These are phyloP conservation scores for Leucosticte australis DNA, from an alignment of 2,113 vertebrate genomes.

Conservation along the genomic window DNA sequence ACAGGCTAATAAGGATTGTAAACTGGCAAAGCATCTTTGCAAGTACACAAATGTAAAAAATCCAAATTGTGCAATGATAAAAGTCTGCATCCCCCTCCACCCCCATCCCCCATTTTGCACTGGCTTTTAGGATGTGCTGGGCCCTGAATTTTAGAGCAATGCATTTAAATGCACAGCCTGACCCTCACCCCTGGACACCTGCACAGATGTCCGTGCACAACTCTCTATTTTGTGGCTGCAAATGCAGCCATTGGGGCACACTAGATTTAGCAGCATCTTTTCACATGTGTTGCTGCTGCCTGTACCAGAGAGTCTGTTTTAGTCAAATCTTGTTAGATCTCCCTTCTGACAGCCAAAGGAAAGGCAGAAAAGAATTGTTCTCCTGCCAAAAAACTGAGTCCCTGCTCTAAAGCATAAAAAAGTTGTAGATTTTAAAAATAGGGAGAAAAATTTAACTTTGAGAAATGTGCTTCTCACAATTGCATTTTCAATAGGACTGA, in stretches of 20 bases:
- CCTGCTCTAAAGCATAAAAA: not conserved
- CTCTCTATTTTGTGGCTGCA: not conserved
- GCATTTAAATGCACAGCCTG: not conserved
- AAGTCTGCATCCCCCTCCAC: not conserved
- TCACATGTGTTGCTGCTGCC: not conserved
- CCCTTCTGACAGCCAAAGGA: constrained; percentile 13
- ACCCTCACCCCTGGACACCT: not conserved
- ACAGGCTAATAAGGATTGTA: not conserved
- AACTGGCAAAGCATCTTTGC: not conserved
- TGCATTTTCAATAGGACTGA: not conserved
- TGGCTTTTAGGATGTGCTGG: not conserved
- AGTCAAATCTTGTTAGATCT: not conserved
- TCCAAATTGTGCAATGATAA: not conserved
- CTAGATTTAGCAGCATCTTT: not conserved
- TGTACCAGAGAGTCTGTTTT: not conserved
- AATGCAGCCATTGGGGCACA: not conserved
- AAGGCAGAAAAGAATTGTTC: not conserved
- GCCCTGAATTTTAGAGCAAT: not conserved
- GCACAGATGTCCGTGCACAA: not conserved
- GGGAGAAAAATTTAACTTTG: not conserved
- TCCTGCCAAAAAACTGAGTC: not conserved
- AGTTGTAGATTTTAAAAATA: not conserved
- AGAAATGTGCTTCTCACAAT: not conserved
- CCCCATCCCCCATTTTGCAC: not conserved
- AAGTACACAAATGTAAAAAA: not conserved